Evolutionary conservation across 2,888 invertebrate species (phyloP).

Genomic region (Drosophila flavopinicola): DNA sequence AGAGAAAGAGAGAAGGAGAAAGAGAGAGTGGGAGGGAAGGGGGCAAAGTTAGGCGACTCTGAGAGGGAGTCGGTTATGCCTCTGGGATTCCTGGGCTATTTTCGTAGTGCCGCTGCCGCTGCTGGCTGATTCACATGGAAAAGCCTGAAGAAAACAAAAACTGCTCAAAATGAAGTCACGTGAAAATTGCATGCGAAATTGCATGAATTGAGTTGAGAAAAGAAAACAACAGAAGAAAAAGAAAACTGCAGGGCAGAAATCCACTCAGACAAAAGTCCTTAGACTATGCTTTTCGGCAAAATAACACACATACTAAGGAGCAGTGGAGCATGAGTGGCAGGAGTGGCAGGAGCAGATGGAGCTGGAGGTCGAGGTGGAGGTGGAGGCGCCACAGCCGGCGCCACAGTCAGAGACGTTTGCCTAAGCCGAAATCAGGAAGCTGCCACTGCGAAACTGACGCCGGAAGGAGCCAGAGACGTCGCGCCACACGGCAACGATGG

Average conservation of each 20-base stretch:
- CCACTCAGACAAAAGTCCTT: constrained; percentile 84
- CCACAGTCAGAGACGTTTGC: constrained; percentile 29
- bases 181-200: constrained; percentile 73
- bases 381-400: constrained; percentile 4
- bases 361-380: neutral
- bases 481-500: constrained; percentile 42
- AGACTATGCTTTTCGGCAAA: constrained; percentile 82
- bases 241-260: constrained; percentile 58
- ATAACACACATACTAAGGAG: constrained; percentile 59
- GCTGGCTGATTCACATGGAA: constrained; percentile 7
- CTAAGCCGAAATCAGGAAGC: constrained; percentile 75
- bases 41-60: neutral
- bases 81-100: constrained; percentile 42
- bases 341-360: neutral
- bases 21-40: neutral
- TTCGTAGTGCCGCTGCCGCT: constrained; percentile 7
- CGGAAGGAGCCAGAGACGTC: constrained; percentile 58
- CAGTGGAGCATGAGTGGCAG: too few species aligned
- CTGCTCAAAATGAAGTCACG: constrained; percentile 48
- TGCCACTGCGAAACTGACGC: constrained; percentile 69
- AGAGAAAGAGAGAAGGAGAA: neutral
- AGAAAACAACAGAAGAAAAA: too few species aligned
- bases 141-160: constrained; percentile 16
- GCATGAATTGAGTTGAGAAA: constrained; percentile 69
- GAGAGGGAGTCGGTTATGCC: constrained; percentile 23